Base-by-base conservation (phyloP, 2,113 vertebrate genomes). In the Philantomba maxwellii region DNA sequence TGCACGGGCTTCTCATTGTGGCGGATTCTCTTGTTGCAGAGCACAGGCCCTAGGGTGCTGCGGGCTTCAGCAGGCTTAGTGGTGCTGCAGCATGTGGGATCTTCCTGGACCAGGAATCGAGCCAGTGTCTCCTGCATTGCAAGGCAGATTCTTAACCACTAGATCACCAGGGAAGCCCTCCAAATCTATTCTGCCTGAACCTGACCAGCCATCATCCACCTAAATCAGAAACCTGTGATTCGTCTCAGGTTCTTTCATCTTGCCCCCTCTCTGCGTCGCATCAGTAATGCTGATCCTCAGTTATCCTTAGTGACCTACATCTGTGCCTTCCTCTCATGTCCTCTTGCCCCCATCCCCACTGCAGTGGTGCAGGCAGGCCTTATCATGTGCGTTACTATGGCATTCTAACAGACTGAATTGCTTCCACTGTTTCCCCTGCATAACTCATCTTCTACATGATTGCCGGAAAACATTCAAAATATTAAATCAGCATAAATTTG, bases 1-100 rank as follows among this genome's bases (percentile, higher is more conserved):
- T 39, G 10, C 0, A 2, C 2, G 0, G 36, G 70, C 36, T 73
- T 73, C 64, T 21, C 36, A 1, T 39, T 73, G 36, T 10, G 0
- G 36, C 0, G 1, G 70, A 23, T 43, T 43, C 36, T 73, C 4
- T 66, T 36, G 64, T 6, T 43, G 70, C 70, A 73, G 19, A 73
- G 21, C 70, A 43, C 36, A 12, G 70, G 21, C 70, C 25, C 21
- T 25, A 43, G 21, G 8, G 21, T 73, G 36, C 70, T 73, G 21
- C 0, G 5, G 36, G 66, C 36, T 73, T 25, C 66, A 73, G 13
- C 11, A 43, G 66, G 36, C 70, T 73, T 23, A 39, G 36, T 73
- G 10, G 70, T 2, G 17, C 70, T 73, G 11, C 70, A 43, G 70
- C 36, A 43, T 36, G 36, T 73, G 36, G 36, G 21, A 25, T 43